Evolutionary conservation across 2,113 vertebrate genomes (phyloP).

Genomic region (Atractosteus spatula): DNA sequence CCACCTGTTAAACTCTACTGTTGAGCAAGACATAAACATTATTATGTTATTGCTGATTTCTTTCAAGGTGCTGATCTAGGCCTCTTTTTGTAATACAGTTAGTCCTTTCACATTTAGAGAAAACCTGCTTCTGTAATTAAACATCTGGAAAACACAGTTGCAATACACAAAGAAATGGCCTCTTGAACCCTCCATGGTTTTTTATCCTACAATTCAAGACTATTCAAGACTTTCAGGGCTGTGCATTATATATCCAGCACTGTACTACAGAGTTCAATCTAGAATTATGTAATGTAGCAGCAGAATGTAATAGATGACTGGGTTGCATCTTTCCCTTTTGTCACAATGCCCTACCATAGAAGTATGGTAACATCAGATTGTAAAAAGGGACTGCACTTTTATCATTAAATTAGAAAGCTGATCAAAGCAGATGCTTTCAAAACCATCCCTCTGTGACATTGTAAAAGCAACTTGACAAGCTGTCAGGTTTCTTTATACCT

Average conservation of each 20-base stretch:
- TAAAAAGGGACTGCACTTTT: neutral
- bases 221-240: too few species aligned
- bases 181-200: too few species aligned
- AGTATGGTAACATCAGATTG: neutral
- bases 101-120: neutral
- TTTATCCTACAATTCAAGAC: too few species aligned
- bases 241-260: too few species aligned
- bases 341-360: neutral
- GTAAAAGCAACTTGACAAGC: neutral
- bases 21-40: neutral
- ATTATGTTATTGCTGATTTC: neutral
- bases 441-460: constrained; percentile 1
- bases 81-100: neutral
- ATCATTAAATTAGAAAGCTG: neutral
- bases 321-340: too few species aligned
- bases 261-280: too few species aligned
- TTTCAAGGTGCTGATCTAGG: neutral
- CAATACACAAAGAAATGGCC: too few species aligned
- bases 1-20: neutral
- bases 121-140: neutral
- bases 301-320: too few species aligned
- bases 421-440: neutral
- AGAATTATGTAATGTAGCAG: too few species aligned
- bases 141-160: too few species aligned
- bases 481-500: neutral